Conservation (phyloP, 1,140 invertebrate species). For the Drosophila biarmipes region DNA sequence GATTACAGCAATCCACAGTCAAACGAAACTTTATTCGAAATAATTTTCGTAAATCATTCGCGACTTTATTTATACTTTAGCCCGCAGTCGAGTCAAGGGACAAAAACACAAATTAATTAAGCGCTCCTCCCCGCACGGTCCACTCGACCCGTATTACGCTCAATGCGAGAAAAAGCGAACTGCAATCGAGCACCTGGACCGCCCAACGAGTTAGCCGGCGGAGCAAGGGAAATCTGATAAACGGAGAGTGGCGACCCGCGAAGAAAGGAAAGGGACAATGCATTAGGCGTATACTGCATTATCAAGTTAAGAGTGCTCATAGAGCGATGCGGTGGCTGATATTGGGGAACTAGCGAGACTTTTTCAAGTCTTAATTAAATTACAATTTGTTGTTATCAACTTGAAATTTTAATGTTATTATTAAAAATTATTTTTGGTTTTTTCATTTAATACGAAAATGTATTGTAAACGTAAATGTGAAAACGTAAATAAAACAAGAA, state of each 20-base stretch:
- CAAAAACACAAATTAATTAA: conserved; percentile 22
- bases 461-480: too few relatives aligned
- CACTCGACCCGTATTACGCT: conserved; percentile 8
- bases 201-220: neutral
- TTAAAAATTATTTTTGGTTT: too few relatives aligned
- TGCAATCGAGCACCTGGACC: neutral
- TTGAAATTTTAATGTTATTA: too few relatives aligned
- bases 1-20: conserved; percentile 10
- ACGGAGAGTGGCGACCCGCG: neutral
- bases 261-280: neutral
- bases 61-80: conserved; percentile 35
- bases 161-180: conserved; percentile 12
- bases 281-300: neutral
- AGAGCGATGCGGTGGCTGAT: too few relatives aligned
- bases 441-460: too few relatives aligned
- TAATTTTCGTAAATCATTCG: conserved; percentile 27
- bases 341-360: too few relatives aligned
- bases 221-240: conserved; percentile 2
- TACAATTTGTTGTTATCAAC: too few relatives aligned
- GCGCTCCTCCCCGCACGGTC: conserved; percentile 2
- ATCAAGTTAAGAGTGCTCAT: too few relatives aligned
- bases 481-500: too few relatives aligned
- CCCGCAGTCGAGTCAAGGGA: neutral
- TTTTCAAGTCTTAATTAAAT: too few relatives aligned
- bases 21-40: conserved; percentile 29